A percentile compares a stretch with the other conserved stretches of the same genome.
phyloP scores from a whole-genome alignment of 2,797 vertebrate genomes.

The Microctenopoma lineatum region DNA sequence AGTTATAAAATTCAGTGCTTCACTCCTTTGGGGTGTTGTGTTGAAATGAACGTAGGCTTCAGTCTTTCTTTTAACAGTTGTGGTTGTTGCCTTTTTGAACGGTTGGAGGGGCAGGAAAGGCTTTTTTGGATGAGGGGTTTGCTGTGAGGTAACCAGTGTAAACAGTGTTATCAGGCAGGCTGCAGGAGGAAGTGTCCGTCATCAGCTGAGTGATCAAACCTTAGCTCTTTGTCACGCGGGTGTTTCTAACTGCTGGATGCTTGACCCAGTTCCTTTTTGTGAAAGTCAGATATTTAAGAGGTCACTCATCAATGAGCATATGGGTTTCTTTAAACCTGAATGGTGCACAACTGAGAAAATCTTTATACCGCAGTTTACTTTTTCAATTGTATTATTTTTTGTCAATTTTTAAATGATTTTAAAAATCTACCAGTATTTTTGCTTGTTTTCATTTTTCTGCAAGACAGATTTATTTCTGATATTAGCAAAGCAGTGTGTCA shows the following conservation, averaged over 20 bases:
- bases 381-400: not conserved
- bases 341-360: not conserved
- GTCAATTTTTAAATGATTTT: not conserved
- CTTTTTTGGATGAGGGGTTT: conserved; percentile 39
- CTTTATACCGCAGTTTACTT: not conserved
- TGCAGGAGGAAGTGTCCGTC: conserved; percentile 79
- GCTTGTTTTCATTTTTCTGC: not conserved
- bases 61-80: conserved; percentile 11
- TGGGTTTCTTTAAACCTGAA: conserved; percentile 4
- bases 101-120: conserved; percentile 26
- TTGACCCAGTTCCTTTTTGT: conserved; percentile 27
- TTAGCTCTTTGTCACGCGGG: conserved; percentile 29
- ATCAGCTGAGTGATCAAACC: conserved; percentile 63
- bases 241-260: conserved; percentile 62
- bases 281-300: conserved; percentile 35
- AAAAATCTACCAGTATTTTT: not conserved
- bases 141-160: conserved; percentile 56
- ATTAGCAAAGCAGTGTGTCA: not conserved
- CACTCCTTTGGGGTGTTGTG: conserved; percentile 2
- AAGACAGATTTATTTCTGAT: not conserved
- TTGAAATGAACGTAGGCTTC: conserved; percentile 9
- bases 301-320: conserved; percentile 12
- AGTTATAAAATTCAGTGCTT: conserved; percentile 10
- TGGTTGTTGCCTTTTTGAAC: not conserved
- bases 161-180: conserved; percentile 75